Conservation (phyloP, 2,113 vertebrate species). For the Antechinus flavipes region DNA sequence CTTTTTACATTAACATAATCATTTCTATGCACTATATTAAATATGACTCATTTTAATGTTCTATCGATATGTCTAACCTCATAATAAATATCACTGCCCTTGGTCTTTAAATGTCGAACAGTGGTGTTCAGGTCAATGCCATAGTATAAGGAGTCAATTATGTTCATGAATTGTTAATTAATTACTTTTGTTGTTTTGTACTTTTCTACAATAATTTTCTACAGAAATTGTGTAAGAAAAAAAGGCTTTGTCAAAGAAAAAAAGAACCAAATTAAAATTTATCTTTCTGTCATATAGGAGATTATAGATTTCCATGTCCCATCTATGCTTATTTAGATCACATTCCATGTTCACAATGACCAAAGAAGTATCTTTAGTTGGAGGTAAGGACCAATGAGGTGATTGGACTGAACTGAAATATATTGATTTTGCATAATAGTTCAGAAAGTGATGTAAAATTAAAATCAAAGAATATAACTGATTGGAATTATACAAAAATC, state of each 20-base stretch:
- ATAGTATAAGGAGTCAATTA: constrained; percentile 80
- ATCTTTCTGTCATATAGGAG: neutral
- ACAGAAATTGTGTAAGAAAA: constrained; percentile 23
- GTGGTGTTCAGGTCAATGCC: constrained; percentile 75
- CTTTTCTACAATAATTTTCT: constrained; percentile 58
- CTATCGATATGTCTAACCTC: constrained; percentile 79
- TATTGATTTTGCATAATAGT: constrained; percentile 39
- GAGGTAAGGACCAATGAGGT: constrained; percentile 25
- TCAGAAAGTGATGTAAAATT: constrained; percentile 58
- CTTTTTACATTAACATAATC: constrained; percentile 63
- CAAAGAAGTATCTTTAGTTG: constrained; percentile 41
- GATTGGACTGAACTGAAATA: constrained; percentile 25
- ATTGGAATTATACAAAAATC: neutral
- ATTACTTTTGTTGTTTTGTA: constrained; percentile 79
- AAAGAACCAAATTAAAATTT: constrained; percentile 10
- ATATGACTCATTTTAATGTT: constrained; percentile 81
- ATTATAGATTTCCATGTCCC: neutral
- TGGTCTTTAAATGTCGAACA: constrained; percentile 79
- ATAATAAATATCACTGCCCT: constrained; percentile 78
- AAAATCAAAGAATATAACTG: neutral
- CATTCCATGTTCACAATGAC: neutral
- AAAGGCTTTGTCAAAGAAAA: constrained; percentile 32
- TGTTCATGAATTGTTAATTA: constrained; percentile 85
- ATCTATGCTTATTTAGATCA: constrained; percentile 46
- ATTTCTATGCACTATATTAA: constrained; percentile 76